phyloP scores from a whole-genome alignment of 2,113 vertebrate genomes.

The Morone saxatilis region DNA sequence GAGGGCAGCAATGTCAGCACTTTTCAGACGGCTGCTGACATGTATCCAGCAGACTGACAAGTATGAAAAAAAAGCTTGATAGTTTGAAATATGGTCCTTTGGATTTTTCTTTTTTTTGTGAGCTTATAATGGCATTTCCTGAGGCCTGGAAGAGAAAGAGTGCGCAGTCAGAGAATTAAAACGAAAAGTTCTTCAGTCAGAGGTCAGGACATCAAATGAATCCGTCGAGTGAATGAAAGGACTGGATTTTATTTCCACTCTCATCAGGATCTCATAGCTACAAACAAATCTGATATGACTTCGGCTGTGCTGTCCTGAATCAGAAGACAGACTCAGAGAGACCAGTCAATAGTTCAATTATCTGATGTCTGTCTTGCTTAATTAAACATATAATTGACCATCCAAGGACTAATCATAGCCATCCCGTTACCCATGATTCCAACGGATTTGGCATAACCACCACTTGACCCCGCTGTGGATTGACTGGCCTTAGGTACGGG shows the following conservation, averaged over 20 bases:
- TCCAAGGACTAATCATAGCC: conserved; percentile 72
- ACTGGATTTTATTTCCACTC: conserved; percentile 30
- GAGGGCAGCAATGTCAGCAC: conserved; percentile 81
- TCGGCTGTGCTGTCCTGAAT: conserved; percentile 26
- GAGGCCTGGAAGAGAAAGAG: conserved; percentile 24
- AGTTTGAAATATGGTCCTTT: conserved; percentile 66
- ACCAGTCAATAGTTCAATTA: conserved; percentile 82
- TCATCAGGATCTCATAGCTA: conserved; percentile 40
- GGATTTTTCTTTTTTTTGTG: conserved; percentile 51
- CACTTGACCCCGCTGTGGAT: conserved; percentile 75
- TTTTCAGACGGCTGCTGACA: conserved; percentile 80
- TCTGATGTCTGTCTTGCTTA: conserved; percentile 77
- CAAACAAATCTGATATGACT: conserved; percentile 47
- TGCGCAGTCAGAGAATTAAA: conserved; percentile 24
- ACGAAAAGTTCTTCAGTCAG: conserved; percentile 44
- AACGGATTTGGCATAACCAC: conserved; percentile 68
- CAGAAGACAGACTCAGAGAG: conserved; percentile 60
- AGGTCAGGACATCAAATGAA: conserved; percentile 52
- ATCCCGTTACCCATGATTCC: conserved; percentile 73
- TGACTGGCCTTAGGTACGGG: conserved; percentile 58
- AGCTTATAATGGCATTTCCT: conserved; percentile 35
- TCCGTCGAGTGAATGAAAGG: conserved; percentile 45
- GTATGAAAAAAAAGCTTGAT: conserved; percentile 67
- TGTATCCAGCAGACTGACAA: conserved; percentile 76
- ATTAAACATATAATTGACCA: conserved; percentile 82